Evolutionary conservation across 2,113 vertebrate species (phyloP), one percentile per base, ranked within the genome.

Genomic region (Anhinga anhinga): DNA sequence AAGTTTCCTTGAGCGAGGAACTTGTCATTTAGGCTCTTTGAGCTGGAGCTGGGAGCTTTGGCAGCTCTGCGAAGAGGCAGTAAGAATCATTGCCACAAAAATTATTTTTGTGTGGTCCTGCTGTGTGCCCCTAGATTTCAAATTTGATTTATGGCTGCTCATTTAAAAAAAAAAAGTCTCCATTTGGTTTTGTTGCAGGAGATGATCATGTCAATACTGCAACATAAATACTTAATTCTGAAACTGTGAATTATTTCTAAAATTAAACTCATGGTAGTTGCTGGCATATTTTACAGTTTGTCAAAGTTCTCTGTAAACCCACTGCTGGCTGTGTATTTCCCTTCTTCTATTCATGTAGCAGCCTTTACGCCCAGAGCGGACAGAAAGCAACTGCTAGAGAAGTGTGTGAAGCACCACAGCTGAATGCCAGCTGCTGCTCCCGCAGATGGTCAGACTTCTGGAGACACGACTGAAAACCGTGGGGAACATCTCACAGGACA

Each of bases 51-150:
- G 77, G 83, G 82, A 89, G 53, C 89, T 81, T 79, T 93, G 85
- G 91, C 94, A 95, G 86, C 82, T 90, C 61, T 90, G 42, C 4
- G 34, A 72, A 81, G 61, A 89, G 59, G 47, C 87, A 85, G 15
- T 82, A 81, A 93, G 82, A 95, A 82, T 92, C 79, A 38, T 20
- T 65, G 53, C 86, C 76, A 90, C 86, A 84, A 72, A 96, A 96
- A 92, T 89, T 3, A 76, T 94, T 96, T 94, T 95, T 95, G 59
- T 88, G 82, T 82, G 76, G 74, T 95, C 93, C 71, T 97, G 96
- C 92, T 97, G 82, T 79, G 93, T 27, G 3, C 72, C 89, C 80
- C 45, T 88, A 82, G 82, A 96, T 86, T 91, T 96, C 47, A 74
- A 25, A 32, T 79, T 29, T 95, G 70, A 92, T 94, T 90, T 94